A percentile compares a stretch with the other conserved stretches of the same genome.
Evolutionary conservation across 2,888 invertebrate species (phyloP).

Genomic region (Palloptera scutellata): DNA sequence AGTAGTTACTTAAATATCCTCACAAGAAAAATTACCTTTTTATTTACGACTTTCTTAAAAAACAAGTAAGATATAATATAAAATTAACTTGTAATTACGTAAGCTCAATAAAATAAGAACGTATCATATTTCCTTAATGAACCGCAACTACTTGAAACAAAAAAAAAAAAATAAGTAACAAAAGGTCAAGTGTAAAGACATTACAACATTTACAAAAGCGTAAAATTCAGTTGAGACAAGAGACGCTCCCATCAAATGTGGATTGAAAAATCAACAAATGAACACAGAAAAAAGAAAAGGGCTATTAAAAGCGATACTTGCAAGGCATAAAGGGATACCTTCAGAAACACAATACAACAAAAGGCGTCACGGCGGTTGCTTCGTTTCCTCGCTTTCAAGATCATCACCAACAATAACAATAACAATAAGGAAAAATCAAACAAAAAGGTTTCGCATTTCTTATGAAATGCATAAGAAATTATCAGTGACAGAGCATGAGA

Average conservation of each 20-base stretch:
- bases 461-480: constrained; percentile 2
- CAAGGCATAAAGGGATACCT: constrained; percentile 48
- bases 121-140: constrained; percentile 39
- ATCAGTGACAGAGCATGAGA: neutral
- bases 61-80: neutral
- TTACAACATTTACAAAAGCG: constrained; percentile 11
- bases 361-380: constrained; percentile 8
- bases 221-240: constrained; percentile 19
- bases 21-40: no score
- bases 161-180: constrained; percentile 32
- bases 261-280: constrained; percentile 15
- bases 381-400: neutral
- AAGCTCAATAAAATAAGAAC: constrained; percentile 10
- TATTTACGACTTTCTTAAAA: no score
- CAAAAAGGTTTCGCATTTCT: neutral
- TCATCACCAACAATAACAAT: no score
- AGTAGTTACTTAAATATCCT: no score
- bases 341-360: neutral
- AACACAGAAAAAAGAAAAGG: constrained; percentile 5
- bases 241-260: constrained; percentile 5
- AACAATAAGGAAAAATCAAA: neutral
- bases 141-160: constrained; percentile 31
- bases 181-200: constrained; percentile 19
- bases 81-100: neutral
- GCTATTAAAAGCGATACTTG: constrained; percentile 43